A percentile compares a stretch with the other conserved stretches of the same genome.
Evolutionary conservation across 92 coral and sea anemone species (phyloP).

Genomic region (Virgularia gustaviana): DNA sequence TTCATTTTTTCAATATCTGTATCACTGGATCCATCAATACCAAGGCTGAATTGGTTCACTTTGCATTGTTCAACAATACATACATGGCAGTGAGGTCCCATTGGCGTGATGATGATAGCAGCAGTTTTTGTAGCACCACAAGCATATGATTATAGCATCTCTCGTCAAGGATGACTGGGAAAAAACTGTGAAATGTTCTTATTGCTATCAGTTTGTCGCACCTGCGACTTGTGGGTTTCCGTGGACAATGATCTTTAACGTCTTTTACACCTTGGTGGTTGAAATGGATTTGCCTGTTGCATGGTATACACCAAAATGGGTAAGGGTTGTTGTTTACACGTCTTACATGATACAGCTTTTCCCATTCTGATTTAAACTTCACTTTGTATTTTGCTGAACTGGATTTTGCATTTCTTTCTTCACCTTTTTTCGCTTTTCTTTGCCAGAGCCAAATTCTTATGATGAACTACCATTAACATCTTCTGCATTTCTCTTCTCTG

Average conservation of each 20-base stretch:
- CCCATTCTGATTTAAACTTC: constrained; percentile 51
- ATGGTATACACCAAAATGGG: constrained; percentile 50
- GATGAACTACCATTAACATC: constrained; percentile 29
- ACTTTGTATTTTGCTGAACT: constrained; percentile 55
- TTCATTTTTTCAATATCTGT: constrained; percentile 45
- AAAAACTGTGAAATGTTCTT: constrained; percentile 15
- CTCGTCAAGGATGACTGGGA: not conserved
- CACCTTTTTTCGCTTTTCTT: constrained; percentile 33
- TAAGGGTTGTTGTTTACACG: constrained; percentile 33
- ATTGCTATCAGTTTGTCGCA: not conserved
- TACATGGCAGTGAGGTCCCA: constrained; percentile 52
- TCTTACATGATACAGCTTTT: constrained; percentile 44
- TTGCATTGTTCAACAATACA: constrained; percentile 46
- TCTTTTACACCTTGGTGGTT: constrained; percentile 44
- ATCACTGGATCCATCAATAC: constrained; percentile 54
- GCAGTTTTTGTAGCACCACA: constrained; percentile 35
- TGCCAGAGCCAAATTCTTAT: constrained; percentile 42
- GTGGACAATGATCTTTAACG: constrained; percentile 1
- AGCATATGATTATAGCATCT: constrained; percentile 13
- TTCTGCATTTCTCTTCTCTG: too few relatives aligned
- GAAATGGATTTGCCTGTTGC: constrained; percentile 43
- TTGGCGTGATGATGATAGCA: constrained; percentile 38
- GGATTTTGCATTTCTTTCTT: constrained; percentile 44
- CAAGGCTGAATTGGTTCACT: constrained; percentile 44
- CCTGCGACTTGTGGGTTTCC: constrained; percentile 7